Conservation (phyloP, 2,797 vertebrate genomes). For the Taeniopygia guttata region DNA sequence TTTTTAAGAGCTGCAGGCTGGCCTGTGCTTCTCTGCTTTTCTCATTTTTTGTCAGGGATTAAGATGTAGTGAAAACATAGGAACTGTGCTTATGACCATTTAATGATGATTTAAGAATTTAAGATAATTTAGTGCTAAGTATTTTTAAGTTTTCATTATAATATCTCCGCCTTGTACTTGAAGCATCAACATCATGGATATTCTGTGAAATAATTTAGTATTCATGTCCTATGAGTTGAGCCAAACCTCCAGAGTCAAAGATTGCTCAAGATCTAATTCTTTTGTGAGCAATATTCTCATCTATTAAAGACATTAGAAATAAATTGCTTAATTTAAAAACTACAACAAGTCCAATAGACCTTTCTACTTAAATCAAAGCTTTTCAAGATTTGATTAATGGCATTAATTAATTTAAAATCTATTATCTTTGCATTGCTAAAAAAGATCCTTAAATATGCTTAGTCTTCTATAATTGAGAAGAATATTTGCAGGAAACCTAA, state of each 20-base stretch:
- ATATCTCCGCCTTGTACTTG: background rate
- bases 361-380: background rate
- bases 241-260: background rate
- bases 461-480: background rate
- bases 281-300: background rate
- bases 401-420: background rate
- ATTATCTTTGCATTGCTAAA: background rate
- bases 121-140: background rate
- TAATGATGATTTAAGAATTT: too few species aligned
- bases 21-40: too few species aligned
- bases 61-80: too few species aligned
- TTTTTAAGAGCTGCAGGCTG: too few species aligned
- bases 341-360: background rate
- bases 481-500: background rate
- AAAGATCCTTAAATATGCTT: background rate
- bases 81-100: too few species aligned
- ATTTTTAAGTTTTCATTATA: background rate
- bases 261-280: background rate
- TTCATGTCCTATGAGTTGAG: background rate
- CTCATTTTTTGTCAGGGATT: too few species aligned
- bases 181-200: background rate
- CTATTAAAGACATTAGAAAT: background rate
- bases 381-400: background rate
- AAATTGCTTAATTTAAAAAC: conserved; percentile 1
- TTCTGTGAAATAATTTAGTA: background rate